Evolutionary conservation across 2,888 invertebrate species (phyloP).

Genomic region (Synergus laeviventris): DNA sequence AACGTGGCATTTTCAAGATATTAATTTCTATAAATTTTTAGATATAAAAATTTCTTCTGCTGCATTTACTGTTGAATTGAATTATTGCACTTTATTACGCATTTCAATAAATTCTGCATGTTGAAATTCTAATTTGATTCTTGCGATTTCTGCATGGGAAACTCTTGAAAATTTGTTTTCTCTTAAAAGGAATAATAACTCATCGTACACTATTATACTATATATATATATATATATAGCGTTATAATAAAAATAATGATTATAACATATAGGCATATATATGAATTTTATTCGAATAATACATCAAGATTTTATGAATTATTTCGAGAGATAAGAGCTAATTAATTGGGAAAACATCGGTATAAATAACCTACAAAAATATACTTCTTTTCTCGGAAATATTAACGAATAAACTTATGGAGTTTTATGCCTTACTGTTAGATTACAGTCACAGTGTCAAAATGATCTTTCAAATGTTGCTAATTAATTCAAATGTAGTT

Average conservation of each 20-base stretch:
- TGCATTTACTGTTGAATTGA: background rate
- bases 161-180: conserved; percentile 16
- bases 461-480: background rate
- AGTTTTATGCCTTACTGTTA: background rate
- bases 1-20: too few relatives aligned
- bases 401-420: background rate
- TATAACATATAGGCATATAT: too few relatives aligned
- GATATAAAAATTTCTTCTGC: background rate
- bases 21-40: background rate
- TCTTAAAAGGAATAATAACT: conserved; percentile 1
- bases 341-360: background rate
- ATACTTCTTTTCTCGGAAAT: background rate
- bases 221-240: background rate
- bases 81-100: background rate
- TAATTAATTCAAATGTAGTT: background rate
- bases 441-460: background rate
- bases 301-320: too few relatives aligned
- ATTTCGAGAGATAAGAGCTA: too few relatives aligned
- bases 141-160: conserved; percentile 24
- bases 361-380: too few relatives aligned
- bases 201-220: background rate
- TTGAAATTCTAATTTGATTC: conserved; percentile 22
- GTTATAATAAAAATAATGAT: too few relatives aligned
- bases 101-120: conserved; percentile 23
- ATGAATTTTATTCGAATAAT: too few relatives aligned